Conservation (phyloP, 2,113 vertebrate species). For the Carlito syrichta region DNA sequence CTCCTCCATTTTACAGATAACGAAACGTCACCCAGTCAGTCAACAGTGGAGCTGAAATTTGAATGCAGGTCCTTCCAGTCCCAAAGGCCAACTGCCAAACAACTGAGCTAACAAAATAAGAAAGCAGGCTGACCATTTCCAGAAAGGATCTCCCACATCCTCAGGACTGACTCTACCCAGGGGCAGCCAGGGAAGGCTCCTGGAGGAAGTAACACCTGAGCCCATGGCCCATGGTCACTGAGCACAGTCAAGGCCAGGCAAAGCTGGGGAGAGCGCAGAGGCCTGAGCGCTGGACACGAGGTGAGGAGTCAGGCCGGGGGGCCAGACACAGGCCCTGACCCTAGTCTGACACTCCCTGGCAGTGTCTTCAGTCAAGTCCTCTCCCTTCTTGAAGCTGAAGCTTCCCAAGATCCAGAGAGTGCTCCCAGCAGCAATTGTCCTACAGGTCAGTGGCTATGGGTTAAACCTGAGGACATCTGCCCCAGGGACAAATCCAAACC, state of each 20-base stretch:
- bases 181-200: background rate
- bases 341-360: background rate
- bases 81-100: background rate
- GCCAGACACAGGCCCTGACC: accelerated
- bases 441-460: background rate
- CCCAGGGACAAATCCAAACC: background rate
- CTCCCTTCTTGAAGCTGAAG: background rate
- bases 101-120: background rate
- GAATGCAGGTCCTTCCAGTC: background rate
- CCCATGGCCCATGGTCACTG: background rate
- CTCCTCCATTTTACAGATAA: too few relatives aligned
- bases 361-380: background rate
- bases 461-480: background rate
- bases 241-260: background rate
- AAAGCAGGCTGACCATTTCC: background rate
- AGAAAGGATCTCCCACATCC: background rate
- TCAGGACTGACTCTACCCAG: background rate
- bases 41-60: background rate
- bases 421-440: background rate
- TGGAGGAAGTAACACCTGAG: too few relatives aligned
- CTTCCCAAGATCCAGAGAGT: background rate
- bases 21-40: too few relatives aligned
- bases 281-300: accelerated
- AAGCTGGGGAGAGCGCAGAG: too few relatives aligned
- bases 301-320: background rate